Conservation (phyloP, 2,113 vertebrate genomes). For the Marcusenius ussheri region DNA sequence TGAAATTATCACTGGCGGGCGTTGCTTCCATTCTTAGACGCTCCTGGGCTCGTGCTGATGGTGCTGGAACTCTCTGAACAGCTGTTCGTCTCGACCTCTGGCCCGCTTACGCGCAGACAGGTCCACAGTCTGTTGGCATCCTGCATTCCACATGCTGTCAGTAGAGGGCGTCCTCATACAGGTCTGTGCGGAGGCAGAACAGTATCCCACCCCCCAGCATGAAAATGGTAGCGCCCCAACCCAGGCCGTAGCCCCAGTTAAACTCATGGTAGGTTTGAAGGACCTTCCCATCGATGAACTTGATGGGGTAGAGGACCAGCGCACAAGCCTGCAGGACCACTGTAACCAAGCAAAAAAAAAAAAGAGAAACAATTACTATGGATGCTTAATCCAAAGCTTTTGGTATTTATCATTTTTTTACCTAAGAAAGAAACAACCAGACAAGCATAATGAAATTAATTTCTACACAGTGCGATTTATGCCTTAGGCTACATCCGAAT, state of each 20-base stretch:
- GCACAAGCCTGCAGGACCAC: slow-evolving; percentile 71
- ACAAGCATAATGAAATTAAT: not conserved
- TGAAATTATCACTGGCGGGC: not conserved
- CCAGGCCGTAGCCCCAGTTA: slow-evolving; percentile 76
- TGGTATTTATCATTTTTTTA: not conserved
- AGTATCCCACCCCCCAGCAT: slow-evolving; percentile 70
- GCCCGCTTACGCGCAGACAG: slow-evolving; percentile 32
- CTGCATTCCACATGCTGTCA: slow-evolving; percentile 29
- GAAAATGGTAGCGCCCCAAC: slow-evolving; percentile 74
- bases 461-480: not conserved
- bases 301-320: slow-evolving; percentile 70
- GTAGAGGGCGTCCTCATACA: slow-evolving; percentile 64
- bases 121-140: not conserved
- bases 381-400: not conserved
- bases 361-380: not conserved
- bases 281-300: slow-evolving; percentile 67
- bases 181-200: slow-evolving; percentile 68
- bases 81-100: slow-evolving; percentile 18
- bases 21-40: not conserved
- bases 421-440: not conserved
- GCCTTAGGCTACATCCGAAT: not conserved
- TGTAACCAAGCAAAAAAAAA: slow-evolving; percentile 37
- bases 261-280: slow-evolving; percentile 73
- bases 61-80: slow-evolving; percentile 19
- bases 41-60: not conserved